These are phyloP conservation scores for Panagrolaimus sp. DNA, from an alignment of 1,140 invertebrate species.

Conservation along the genomic window DNA sequence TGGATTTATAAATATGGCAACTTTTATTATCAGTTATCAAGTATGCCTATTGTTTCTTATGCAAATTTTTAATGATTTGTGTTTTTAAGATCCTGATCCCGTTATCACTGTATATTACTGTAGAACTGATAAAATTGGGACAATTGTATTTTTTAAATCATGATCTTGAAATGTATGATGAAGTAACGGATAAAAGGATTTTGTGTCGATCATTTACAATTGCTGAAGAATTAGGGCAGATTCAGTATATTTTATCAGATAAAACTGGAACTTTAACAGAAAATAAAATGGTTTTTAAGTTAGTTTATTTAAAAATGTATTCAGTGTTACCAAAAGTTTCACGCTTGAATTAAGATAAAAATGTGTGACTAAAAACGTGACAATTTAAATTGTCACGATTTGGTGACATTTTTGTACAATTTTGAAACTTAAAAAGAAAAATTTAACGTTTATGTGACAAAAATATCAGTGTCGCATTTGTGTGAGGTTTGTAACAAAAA, in stretches of 20 bases:
- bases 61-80: slow-evolving; percentile 66
- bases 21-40: slow-evolving; percentile 60
- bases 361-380: too few species aligned
- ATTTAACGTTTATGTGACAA: too few species aligned
- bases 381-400: too few species aligned
- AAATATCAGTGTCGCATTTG: too few species aligned
- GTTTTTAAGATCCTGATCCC: slow-evolving; percentile 86
- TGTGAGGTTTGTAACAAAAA: too few species aligned
- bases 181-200: slow-evolving; percentile 73
- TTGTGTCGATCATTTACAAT: slow-evolving; percentile 78
- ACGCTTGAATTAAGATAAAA: too few species aligned
- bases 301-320: slow-evolving; percentile 16
- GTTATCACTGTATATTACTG: slow-evolving; percentile 87
- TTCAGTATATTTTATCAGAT: slow-evolving; percentile 92
- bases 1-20: slow-evolving; percentile 61
- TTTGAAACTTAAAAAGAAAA: too few species aligned
- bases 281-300: slow-evolving; percentile 86
- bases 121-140: slow-evolving; percentile 90
- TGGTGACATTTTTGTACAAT: too few species aligned
- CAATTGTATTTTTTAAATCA: slow-evolving; percentile 82
- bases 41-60: slow-evolving; percentile 1
- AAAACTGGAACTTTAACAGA: slow-evolving; percentile 95
- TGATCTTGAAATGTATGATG: slow-evolving; percentile 78
- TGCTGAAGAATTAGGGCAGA: slow-evolving; percentile 84
- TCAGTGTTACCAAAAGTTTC: too few species aligned